Conservation (phyloP, 2,888 invertebrate species). For the Ceriagrion tenellum region DNA sequence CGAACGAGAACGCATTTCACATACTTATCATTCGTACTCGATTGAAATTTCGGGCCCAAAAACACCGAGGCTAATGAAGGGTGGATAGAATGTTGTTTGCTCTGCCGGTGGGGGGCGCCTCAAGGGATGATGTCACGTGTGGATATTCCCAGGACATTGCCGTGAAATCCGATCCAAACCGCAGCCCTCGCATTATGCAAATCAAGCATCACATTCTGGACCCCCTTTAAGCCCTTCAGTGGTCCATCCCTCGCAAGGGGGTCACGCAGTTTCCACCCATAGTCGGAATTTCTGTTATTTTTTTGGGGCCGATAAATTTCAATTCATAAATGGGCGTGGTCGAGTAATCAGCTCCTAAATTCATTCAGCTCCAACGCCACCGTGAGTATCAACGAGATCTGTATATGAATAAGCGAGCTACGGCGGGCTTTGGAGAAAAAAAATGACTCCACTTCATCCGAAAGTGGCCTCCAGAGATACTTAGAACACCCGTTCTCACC, state of each 20-base stretch:
- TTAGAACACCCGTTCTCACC: not conserved
- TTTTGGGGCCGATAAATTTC: not conserved
- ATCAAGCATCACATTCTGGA: not conserved
- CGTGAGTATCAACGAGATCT: slow-evolving; percentile 37
- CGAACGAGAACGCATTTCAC: not conserved
- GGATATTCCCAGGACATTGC: not conserved
- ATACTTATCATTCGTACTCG: not conserved
- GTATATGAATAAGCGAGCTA: slow-evolving; percentile 17
- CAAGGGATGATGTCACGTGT: not conserved
- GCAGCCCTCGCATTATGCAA: slow-evolving; percentile 17
- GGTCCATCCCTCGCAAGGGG: not conserved
- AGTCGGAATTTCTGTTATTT: not conserved
- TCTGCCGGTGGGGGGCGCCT: not conserved
- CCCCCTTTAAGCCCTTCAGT: too few relatives aligned
- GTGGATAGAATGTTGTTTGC: not conserved
- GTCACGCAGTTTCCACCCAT: not conserved
- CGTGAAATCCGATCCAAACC: not conserved
- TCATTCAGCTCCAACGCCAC: not conserved
- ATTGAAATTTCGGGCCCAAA: not conserved
- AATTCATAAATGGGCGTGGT: not conserved
- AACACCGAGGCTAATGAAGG: not conserved
- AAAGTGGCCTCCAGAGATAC: not conserved
- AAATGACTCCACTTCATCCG: slow-evolving; percentile 9
- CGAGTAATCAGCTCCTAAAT: too few relatives aligned
- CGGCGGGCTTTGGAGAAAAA: not conserved